A percentile compares a stretch with the other conserved stretches of the same genome.
Conservation (phyloP, 1,140 invertebrate genomes). For the Thalassaphorura encarpata region DNA sequence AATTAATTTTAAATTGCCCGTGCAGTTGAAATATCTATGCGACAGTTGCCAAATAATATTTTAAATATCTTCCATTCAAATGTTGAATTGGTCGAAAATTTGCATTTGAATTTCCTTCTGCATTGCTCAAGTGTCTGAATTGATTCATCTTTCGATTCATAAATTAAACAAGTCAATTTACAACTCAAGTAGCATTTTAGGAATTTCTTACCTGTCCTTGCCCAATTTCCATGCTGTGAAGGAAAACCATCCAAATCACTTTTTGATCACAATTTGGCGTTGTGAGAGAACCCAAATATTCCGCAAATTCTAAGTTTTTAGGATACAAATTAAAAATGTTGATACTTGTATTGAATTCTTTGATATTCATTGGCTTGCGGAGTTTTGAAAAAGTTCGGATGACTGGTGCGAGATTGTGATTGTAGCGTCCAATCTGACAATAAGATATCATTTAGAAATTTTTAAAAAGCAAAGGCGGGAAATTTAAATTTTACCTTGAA, state of each 20-base stretch:
- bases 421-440: background rate
- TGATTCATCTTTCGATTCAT: background rate
- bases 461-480: background rate
- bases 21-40: no score
- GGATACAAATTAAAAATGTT: background rate
- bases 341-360: background rate
- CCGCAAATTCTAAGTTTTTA: background rate
- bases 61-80: background rate
- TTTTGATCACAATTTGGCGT: slow-evolving; percentile 82
- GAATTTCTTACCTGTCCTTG: background rate
- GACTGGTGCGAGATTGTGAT: background rate
- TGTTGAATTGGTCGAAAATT: background rate
- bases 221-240: background rate
- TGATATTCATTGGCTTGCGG: background rate
- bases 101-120: background rate
- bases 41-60: background rate
- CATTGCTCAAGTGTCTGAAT: background rate
- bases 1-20: no score
- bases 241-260: slow-evolving; percentile 79
- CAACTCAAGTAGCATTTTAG: no score
- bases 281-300: slow-evolving; percentile 77
- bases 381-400: background rate
- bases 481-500: slow-evolving; percentile 6
- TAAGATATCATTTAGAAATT: background rate
- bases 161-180: background rate